Base-by-base conservation (phyloP, 1,140 invertebrate genomes). In the Zaprionus africanus region DNA sequence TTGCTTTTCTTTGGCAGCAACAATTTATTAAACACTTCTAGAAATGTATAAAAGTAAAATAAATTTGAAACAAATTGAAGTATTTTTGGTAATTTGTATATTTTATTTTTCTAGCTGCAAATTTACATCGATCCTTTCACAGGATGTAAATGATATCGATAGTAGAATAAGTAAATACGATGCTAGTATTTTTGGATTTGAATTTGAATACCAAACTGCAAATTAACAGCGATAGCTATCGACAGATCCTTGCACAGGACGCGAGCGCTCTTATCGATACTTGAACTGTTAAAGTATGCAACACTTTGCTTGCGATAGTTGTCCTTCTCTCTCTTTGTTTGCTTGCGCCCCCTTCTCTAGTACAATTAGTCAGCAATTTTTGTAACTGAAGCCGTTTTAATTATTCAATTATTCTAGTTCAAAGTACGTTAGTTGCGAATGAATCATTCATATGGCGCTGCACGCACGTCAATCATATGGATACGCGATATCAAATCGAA, bases 401-500 rank as follows among this genome's bases (percentile, higher is more conserved):
- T 51, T 24, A 51, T 51, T 51, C 26, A 56, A 56, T 56, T 56
- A 56, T 56, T 17, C 22, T 56, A 36, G 31, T 53, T 19, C 6
- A 28, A 53, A 53, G 24, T 64, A 64, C 24, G 49, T 43, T 38
- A 12, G 34, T 34, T 46, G 41, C 1, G 19, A 49, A 54, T 65
- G 62, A 54, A 41, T 65, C 49, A 65, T 54, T 17, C 62, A 31
- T 26, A 54, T 11, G 31, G 31, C 22, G 13, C 31, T 65, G 15
- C 15, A 61, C 38, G 34, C 46, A 51, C 46, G 46, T 51, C 46
- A 24, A 51, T 51, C 46, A 13, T 11, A 51, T 51, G 46, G 19
- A 51, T 51, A 49, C 17, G 15, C 41, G 41, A 43, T 43, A 43
- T 43, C 41, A 43, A 17, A 43, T 15, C 41, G 7, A 51, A 51